Base-by-base conservation (phyloP, 2,888 invertebrate species). In the Danaus chrysippus region DNA sequence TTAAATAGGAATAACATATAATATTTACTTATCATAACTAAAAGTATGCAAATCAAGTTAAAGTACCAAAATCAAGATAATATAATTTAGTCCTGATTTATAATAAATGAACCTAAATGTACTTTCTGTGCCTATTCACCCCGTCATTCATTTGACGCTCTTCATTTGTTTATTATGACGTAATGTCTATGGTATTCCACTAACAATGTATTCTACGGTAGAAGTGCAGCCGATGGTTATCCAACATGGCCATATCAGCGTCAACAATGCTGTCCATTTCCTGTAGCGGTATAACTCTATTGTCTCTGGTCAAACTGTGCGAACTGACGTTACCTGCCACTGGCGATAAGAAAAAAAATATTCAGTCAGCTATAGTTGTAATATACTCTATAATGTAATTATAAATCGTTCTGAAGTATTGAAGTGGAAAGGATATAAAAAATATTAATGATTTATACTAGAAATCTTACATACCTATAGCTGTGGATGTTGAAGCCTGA, bases 221-320 rank as follows among this genome's bases (percentile, higher is more conserved):
- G 76, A 89, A 91, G 74, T 89, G 89, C 70, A 90, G 71, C 1
- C 89, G 78, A 69, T 87, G 85, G 71, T 90, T 82, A 64, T 89
- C 83, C 68, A 89, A 72, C 83, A 90, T 83, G 2, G 90, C 89
- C 83, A 90, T 84, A 67, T 90, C 88, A 0, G 90, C 89, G 65
- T 91, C 90, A 44, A 89, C 87, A 69, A 90, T 90, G 70, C 89
- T 90, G 71, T 91, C 90, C 87, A 91, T 89, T 72, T 91, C 90
- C 70, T 87, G 88, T 46, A 91, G 74, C 0, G 89, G 88, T 65
- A 88, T 85, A 64, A 84, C 81, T 46, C 79, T 73, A 41, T 65
- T 76, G 41, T 75, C 77, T 63, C 75, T 66, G 42, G 19, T 69
- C 17, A 62, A 63, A 17, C 56, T 58, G 34, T 62, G 61, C 23